Conservation (phyloP, 2,888 invertebrate genomes). For the Parnassius glacialis region DNA sequence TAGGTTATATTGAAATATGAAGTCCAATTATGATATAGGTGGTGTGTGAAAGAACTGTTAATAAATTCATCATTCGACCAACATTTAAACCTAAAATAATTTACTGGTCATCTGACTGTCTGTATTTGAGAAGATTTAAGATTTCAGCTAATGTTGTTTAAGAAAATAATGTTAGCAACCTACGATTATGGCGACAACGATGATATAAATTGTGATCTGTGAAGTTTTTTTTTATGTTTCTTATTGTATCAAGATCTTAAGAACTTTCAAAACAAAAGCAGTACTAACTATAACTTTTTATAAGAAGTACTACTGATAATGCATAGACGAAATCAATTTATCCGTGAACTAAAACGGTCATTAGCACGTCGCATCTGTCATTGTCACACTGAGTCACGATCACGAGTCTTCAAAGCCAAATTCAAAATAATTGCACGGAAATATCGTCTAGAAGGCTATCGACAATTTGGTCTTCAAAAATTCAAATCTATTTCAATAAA, state of each 20-base stretch:
- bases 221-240: neutral
- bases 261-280: neutral
- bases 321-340: conserved; percentile 6
- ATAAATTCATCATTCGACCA: no score
- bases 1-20: no score
- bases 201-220: no score
- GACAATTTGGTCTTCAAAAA: conserved; percentile 9
- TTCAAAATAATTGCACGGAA: conserved; percentile 25
- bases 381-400: conserved; percentile 48
- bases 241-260: neutral
- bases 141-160: no score
- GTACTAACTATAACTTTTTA: neutral
- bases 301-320: neutral
- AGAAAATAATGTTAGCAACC: no score
- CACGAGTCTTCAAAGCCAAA: conserved; percentile 33
- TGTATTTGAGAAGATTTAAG: no score
- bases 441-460: conserved; percentile 22
- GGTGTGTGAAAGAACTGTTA: no score
- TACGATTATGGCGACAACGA: no score
- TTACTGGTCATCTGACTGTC: no score
- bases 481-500: neutral
- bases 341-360: conserved; percentile 32
- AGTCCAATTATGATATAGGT: no score
- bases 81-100: no score
- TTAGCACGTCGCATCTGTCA: conserved; percentile 49